Evolutionary conservation across 2,797 vertebrate genomes (phyloP).

Genomic region (Pipistrellus nathusii): DNA sequence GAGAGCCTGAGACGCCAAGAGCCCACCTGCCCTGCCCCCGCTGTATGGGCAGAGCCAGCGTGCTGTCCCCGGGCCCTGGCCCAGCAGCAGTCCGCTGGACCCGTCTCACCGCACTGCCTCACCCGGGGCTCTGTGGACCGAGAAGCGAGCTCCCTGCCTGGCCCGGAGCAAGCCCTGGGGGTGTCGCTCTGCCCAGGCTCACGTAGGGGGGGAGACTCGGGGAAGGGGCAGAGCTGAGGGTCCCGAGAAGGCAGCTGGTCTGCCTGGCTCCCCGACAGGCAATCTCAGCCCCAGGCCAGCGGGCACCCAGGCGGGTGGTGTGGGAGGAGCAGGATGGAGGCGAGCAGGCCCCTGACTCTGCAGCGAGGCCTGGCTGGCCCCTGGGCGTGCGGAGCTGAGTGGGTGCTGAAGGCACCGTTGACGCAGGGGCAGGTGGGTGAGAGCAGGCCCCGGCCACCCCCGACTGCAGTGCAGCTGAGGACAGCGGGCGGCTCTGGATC

Average conservation of each 20-base stretch:
- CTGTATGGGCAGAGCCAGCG: neutral
- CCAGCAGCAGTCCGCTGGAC: too few species aligned
- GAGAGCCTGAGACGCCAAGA: neutral
- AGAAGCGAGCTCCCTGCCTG: too few species aligned
- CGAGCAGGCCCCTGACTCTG: neutral
- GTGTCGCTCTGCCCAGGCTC: neutral
- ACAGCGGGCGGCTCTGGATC: neutral
- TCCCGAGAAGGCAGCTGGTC: neutral
- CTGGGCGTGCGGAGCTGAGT: neutral
- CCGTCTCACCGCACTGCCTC: too few species aligned
- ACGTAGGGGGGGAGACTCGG: neutral
- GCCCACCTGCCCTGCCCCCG: too few species aligned
- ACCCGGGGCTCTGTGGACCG: neutral
- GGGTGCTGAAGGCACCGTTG: neutral
- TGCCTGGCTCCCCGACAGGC: neutral
- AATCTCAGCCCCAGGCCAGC: neutral
- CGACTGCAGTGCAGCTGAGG: neutral
- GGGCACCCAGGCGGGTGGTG: neutral
- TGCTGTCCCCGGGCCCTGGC: neutral
- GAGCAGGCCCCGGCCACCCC: neutral
- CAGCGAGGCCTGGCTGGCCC: neutral
- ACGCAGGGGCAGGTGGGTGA: too few species aligned
- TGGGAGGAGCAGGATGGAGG: neutral
- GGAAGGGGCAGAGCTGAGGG: too few species aligned
- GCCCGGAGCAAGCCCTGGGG: fast-evolving